Evolutionary conservation across 2,888 invertebrate genomes (phyloP), one percentile per base, ranked within the genome.

Genomic region (Thumatha senex): DNA sequence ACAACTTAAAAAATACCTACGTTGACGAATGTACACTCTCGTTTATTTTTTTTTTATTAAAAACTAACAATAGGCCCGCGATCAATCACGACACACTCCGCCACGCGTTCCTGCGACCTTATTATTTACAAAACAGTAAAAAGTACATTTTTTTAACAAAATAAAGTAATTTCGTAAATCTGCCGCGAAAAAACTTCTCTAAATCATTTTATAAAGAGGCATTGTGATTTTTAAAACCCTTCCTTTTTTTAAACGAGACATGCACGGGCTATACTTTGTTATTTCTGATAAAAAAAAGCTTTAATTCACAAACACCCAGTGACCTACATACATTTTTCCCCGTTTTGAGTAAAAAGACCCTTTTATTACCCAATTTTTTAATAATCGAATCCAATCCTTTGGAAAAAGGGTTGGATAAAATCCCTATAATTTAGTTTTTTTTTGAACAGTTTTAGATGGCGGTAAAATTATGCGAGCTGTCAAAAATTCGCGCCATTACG

Each of bases 401-500:
- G 86, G 88, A 89, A 89, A 88, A 89, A 88, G 89, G 91, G 90
- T 89, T 89, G 82, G 68, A 80, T 84, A 87, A 85, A 86, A 76
- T 79, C 81, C 78, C 81, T 76, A 80, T 83, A 86, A 82, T 69
- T 69, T 82, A 75, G 77, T 63, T 72, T 81, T 84, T 81, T 66
- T 84, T 81, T 65, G 30, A 51, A 61, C 74, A 77, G 72, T 77
- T 82, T 85, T 82, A 83, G 84, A 82, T 86, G 78, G 77, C 77
- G 80, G 75, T 78, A 81, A 85, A 88, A 89, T 89, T 87, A 84
- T 77, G 82, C 82, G 84, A 83, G 75, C 84, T 89, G 86, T 88
- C 88, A 90, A 90, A 90, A 90, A 86, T 85, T 88, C 89, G 90
- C 89, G 87, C 89, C 89, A 90, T 91, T 90, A 88, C 86, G 76